Conservation (phyloP, 2,888 invertebrate genomes). For the Ormyrus nitidulus region DNA sequence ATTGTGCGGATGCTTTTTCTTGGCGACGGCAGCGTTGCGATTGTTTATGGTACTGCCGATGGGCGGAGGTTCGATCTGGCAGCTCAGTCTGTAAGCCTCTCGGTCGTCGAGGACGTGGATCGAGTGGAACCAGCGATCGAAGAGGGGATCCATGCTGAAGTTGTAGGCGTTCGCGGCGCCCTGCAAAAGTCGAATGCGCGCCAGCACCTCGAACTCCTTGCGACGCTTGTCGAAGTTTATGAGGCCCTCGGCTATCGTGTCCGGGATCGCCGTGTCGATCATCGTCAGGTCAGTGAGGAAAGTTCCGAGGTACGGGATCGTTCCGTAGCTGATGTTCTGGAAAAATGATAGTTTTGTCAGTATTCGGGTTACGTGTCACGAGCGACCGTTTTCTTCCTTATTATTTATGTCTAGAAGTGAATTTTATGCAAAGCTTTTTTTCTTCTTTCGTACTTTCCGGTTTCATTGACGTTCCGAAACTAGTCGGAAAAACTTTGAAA, state of each 20-base stretch:
- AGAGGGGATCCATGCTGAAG: slow-evolving; percentile 88
- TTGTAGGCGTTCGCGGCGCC: slow-evolving; percentile 96
- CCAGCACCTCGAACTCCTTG: slow-evolving; percentile 98
- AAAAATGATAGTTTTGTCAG: slow-evolving; percentile 39
- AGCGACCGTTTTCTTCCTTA: too few relatives aligned
- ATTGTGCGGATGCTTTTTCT: slow-evolving; percentile 53
- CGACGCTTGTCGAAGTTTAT: slow-evolving; percentile 99
- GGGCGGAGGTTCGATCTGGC: slow-evolving; percentile 87
- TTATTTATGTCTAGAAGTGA: not conserved
- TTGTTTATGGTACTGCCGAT: slow-evolving; percentile 70
- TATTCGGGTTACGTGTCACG: too few relatives aligned
- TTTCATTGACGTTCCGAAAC: too few relatives aligned
- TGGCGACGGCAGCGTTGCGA: slow-evolving; percentile 76
- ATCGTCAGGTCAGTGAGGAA: slow-evolving; percentile 98
- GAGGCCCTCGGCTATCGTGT: slow-evolving; percentile 86
- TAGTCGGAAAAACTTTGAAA: too few relatives aligned
- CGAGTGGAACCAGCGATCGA: slow-evolving; percentile 97
- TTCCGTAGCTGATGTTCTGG: slow-evolving; percentile 91
- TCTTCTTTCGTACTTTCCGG: too few relatives aligned
- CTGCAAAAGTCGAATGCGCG: slow-evolving; percentile 97
- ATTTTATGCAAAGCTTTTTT: not conserved
- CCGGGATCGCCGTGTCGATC: slow-evolving; percentile 97
- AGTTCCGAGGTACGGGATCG: slow-evolving; percentile 98
- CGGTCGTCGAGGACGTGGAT: slow-evolving; percentile 93
- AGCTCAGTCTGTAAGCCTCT: slow-evolving; percentile 92